phyloP scores from a whole-genome alignment of 2,797 vertebrate genomes.

The Sebastes hopkinsi region DNA sequence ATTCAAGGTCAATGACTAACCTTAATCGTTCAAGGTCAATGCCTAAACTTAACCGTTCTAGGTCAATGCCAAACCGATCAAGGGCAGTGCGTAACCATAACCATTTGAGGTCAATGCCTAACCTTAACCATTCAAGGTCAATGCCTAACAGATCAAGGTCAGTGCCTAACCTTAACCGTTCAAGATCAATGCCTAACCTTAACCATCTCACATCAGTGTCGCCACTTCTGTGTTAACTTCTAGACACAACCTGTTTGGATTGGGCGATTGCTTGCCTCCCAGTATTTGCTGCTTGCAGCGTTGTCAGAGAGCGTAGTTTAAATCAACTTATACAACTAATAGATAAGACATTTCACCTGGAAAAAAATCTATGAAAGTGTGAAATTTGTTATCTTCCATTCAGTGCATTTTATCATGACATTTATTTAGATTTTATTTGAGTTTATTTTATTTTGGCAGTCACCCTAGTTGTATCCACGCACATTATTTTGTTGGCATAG shows the following conservation, averaged over 20 bases:
- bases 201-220: too few species aligned
- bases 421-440: neutral
- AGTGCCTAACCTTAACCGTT: too few species aligned
- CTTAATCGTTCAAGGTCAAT: accelerated
- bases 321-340: neutral
- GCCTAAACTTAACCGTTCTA: accelerated
- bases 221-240: too few species aligned
- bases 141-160: too few species aligned
- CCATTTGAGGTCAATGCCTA: too few species aligned
- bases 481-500: conserved; percentile 4
- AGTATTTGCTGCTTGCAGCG: neutral
- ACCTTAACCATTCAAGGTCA: too few species aligned
- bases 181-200: too few species aligned
- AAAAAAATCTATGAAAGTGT: neutral
- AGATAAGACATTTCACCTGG: neutral
- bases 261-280: too few species aligned
- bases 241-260: too few species aligned
- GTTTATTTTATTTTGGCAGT: conserved; percentile 35
- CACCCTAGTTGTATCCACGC: neutral
- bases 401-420: neutral
- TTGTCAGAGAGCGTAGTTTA: too few species aligned
- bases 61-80: too few species aligned
- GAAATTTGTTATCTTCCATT: neutral
- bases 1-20: accelerated
- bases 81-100: too few species aligned